Conservation (phyloP, 2,113 vertebrate species). For the Seriola rivoliana region DNA sequence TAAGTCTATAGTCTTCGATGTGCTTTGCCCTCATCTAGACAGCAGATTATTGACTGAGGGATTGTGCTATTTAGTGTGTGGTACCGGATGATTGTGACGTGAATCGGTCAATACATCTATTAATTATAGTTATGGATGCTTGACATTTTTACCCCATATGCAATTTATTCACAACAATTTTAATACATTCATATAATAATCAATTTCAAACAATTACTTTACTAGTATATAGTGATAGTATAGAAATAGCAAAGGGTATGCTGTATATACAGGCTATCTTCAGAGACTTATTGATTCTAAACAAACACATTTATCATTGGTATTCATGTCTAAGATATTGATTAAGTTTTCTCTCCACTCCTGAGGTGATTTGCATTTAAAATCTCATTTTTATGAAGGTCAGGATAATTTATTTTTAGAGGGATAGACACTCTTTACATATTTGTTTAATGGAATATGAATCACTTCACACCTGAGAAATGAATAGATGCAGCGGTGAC, state of each 20-base stretch:
- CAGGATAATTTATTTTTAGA: conserved; percentile 82
- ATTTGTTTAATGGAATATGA: conserved; percentile 83
- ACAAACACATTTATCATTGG: conserved; percentile 75
- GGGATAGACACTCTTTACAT: conserved; percentile 75
- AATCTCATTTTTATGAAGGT: conserved; percentile 84
- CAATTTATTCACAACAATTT: background rate
- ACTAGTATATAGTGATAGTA: background rate
- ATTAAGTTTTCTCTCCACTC: conserved; percentile 68
- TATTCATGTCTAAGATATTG: conserved; percentile 79
- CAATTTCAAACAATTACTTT: conserved; percentile 2
- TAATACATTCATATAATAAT: background rate
- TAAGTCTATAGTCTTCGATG: conserved; percentile 36
- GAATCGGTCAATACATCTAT: conserved; percentile 22
- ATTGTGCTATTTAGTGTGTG: conserved; percentile 13
- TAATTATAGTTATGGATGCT: conserved; percentile 17
- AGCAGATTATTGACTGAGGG: conserved; percentile 34
- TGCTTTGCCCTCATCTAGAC: conserved; percentile 23
- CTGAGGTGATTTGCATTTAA: conserved; percentile 81
- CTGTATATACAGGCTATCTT: conserved; percentile 20
- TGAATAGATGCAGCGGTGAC: conserved; percentile 79
- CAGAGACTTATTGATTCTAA: conserved; percentile 76
- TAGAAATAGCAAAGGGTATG: background rate
- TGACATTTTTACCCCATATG: background rate
- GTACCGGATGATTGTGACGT: conserved; percentile 18
- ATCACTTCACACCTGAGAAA: conserved; percentile 82